Conservation (phyloP, 2,888 invertebrate species). For the Galeopsomyia nigrocyanea region DNA sequence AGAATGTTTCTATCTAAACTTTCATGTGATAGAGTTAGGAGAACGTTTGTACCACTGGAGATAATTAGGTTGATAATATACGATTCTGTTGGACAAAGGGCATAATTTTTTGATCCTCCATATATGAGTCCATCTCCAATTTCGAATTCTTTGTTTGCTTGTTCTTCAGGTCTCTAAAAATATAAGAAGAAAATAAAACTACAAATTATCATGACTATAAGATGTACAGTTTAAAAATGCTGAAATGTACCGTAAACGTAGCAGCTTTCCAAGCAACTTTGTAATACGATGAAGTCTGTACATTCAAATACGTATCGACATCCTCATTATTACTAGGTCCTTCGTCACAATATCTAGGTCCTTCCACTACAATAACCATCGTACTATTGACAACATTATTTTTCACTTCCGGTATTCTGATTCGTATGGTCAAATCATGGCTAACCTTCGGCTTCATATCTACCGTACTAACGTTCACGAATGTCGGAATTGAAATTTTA, state of each 20-base stretch:
- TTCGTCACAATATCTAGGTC: constrained; percentile 40
- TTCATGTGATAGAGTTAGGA: not conserved
- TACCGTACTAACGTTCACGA: constrained; percentile 38
- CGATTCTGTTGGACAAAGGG: constrained; percentile 46
- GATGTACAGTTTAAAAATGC: not conserved
- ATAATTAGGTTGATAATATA: constrained; percentile 50
- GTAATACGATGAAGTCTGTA: not conserved
- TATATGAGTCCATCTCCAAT: constrained; percentile 52
- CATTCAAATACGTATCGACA: not conserved
- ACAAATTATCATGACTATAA: not conserved
- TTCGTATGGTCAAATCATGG: constrained; percentile 45
- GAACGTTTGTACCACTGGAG: constrained; percentile 19
- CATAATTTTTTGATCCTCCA: constrained; percentile 47
- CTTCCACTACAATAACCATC: constrained; percentile 50
- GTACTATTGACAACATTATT: constrained; percentile 49
- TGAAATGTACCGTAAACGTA: constrained; percentile 13
- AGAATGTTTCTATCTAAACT: constrained; percentile 26
- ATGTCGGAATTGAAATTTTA: constrained; percentile 34
- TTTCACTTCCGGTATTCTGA: constrained; percentile 51
- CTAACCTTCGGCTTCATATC: constrained; percentile 24
- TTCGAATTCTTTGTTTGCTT: constrained; percentile 44
- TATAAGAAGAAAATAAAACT: not conserved
- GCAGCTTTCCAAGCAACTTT: constrained; percentile 36
- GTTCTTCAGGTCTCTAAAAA: constrained; percentile 42
- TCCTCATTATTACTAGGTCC: constrained; percentile 3